A percentile compares a stretch with the other conserved stretches of the same genome.
Conservation (phyloP, 2,888 invertebrate species). For the Caenorhabditis drosophilae region DNA sequence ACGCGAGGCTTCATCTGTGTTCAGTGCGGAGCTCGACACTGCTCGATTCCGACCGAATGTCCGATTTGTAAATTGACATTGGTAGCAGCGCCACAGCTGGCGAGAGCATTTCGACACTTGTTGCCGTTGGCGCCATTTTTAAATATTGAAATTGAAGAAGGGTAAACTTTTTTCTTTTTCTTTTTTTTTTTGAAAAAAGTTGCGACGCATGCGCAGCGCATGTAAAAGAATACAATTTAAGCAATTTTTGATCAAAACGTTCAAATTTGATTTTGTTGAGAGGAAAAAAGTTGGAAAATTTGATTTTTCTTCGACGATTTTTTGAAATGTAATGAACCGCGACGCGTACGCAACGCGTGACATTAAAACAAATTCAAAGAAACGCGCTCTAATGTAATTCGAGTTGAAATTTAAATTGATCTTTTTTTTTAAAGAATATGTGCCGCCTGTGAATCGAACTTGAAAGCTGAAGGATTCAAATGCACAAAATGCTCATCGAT, state of each 20-base stretch:
- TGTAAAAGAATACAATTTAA: too few relatives aligned
- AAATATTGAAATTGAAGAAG: conserved; percentile 17
- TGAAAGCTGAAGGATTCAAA: conserved; percentile 54
- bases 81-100: conserved; percentile 90
- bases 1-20: conserved; percentile 73
- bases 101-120: conserved; percentile 52
- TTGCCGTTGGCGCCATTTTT: conserved; percentile 47
- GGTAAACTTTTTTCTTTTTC: too few relatives aligned
- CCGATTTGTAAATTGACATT: conserved; percentile 91
- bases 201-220: too few relatives aligned
- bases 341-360: too few relatives aligned
- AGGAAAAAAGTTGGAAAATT: not conserved
- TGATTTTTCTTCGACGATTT: too few relatives aligned
- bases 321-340: too few relatives aligned
- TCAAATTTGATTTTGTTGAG: conserved; percentile 1
- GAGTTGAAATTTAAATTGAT: too few relatives aligned
- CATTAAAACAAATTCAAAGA: too few relatives aligned
- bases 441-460: conserved; percentile 55
- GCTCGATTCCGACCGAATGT: conserved; percentile 96
- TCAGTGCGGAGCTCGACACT: conserved; percentile 95
- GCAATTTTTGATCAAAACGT: too few relatives aligned
- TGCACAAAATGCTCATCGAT: conserved; percentile 52
- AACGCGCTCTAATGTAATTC: too few relatives aligned
- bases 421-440: conserved; percentile 22
- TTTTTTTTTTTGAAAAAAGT: conserved; percentile 5